Conservation (phyloP, 2,888 invertebrate species). For the Dynastes maya region DNA sequence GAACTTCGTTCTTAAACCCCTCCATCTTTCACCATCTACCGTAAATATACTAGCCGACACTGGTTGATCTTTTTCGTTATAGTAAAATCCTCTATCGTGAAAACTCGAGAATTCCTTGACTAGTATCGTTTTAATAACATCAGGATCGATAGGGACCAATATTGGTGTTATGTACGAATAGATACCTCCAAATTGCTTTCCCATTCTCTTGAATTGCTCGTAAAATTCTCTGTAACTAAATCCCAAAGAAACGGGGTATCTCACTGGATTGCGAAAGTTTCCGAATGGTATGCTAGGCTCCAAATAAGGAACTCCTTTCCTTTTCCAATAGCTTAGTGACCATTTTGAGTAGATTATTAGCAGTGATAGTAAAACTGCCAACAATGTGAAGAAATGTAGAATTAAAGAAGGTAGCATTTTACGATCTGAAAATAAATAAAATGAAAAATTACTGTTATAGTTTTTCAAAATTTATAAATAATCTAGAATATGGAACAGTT, state of each 20-base stretch:
- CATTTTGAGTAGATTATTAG: slow-evolving; percentile 42
- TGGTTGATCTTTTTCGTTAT: slow-evolving; percentile 44
- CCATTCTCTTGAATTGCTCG: slow-evolving; percentile 25
- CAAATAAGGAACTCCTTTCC: slow-evolving; percentile 26
- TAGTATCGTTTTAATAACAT: slow-evolving; percentile 26
- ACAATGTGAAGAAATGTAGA: too few species aligned
- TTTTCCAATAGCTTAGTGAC: slow-evolving; percentile 47
- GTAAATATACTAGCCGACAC: slow-evolving; percentile 32
- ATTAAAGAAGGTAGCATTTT: too few species aligned
- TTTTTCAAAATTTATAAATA: too few species aligned
- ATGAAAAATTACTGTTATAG: too few species aligned
- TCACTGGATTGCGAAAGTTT: slow-evolving; percentile 33
- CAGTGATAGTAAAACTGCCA: too few species aligned
- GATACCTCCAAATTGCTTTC: slow-evolving; percentile 39
- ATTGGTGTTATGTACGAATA: slow-evolving; percentile 42
- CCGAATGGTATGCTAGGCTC: slow-evolving; percentile 48
- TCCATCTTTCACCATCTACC: slow-evolving; percentile 43
- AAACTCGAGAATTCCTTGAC: slow-evolving; percentile 43
- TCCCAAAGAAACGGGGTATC: neutral
- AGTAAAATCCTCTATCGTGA: slow-evolving; percentile 19
- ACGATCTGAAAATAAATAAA: too few species aligned
- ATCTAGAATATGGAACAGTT: too few species aligned
- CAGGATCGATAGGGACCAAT: slow-evolving; percentile 38
- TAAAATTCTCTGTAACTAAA: slow-evolving; percentile 28
- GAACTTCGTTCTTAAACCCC: slow-evolving; percentile 33